phyloP scores from a whole-genome alignment of 2,797 vertebrate genomes.

The Sebastes aleutianus region DNA sequence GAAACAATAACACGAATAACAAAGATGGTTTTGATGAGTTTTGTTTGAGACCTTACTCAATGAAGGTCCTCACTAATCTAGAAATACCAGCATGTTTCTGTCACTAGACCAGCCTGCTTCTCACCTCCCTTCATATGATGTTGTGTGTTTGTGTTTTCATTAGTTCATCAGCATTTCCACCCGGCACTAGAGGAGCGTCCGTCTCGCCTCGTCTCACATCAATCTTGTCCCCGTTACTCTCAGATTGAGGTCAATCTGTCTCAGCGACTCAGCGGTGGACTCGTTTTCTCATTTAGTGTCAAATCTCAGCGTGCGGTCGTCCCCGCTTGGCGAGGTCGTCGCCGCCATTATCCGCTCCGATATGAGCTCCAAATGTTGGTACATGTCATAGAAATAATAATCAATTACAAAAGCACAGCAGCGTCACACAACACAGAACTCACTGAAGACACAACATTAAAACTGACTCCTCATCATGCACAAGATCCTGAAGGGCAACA shows the following conservation, averaged over 20 bases:
- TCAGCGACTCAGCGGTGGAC: neutral
- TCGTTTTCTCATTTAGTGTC: conserved; percentile 24
- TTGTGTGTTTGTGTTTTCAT: neutral
- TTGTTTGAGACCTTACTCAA: too few relatives aligned
- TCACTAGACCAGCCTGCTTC: too few relatives aligned
- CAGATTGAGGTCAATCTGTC: conserved; percentile 24
- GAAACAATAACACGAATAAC: too few relatives aligned
- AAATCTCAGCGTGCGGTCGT: neutral
- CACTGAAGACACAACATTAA: too few relatives aligned
- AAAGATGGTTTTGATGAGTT: too few relatives aligned
- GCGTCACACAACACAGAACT: too few relatives aligned
- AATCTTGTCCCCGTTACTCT: neutral
- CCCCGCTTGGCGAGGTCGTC: neutral
- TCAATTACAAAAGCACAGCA: neutral
- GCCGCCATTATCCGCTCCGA: neutral
- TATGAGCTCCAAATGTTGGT: neutral
- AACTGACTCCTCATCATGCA: too few relatives aligned
- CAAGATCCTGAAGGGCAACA: too few relatives aligned
- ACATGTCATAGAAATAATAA: neutral
- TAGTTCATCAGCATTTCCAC: neutral
- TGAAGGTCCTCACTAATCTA: too few relatives aligned
- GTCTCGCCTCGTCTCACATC: neutral
- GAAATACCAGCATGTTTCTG: too few relatives aligned
- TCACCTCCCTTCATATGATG: neutral
- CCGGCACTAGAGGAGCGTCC: neutral